Base-by-base conservation (phyloP, 2,113 vertebrate species). In the Oncorhynchus clarkii region DNA sequence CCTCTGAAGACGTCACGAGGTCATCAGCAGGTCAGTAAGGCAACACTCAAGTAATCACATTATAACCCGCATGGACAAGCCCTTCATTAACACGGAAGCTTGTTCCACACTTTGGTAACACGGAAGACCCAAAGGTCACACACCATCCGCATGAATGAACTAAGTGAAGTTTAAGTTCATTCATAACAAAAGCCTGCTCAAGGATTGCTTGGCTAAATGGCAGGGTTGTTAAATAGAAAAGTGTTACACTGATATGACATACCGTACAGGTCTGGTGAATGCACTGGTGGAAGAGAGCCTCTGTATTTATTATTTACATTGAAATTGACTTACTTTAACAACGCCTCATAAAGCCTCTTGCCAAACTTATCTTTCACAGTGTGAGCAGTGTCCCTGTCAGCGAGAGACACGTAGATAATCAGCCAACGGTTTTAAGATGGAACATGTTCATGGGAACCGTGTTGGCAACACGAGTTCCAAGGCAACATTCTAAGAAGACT, bases 281-380 rank as follows among this genome's bases (percentile, higher is more conserved):
- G 22, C 59, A 20, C 6, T 60, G 59, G 59, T 7, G 59, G 16
- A 14, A 39, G 6, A 39, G 34, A 8, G 34, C 2, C 27, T 27
- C 39, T 11, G 8, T 45, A 45, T 45, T 11, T 45, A 11, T 11
- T 9, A 45, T 11, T 9, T 11, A 29, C 26, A 13, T 18, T 29
- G 16, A 16, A 16, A 67, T 11, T 65, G 27, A 89, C 95, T 87
- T 85, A 99, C 98, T 89, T 96, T 79, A 99, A 81, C 71, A 99
- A 87, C 14, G 95, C 94, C n/a, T 97, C 96, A 72, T 99, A 99
- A 70, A 99, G 93, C 67, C 94, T 95, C 86, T 95, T 97, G 29
- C 97, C 98, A 92, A 99, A 99, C 88, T 99, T 99, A 86, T 99
- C 97, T 81, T 99, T 99, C 85, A 99, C 93, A 5, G 91, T 86